Evolutionary conservation across 2,113 vertebrate species (phyloP).

Genomic region (Piprites chloris): DNA sequence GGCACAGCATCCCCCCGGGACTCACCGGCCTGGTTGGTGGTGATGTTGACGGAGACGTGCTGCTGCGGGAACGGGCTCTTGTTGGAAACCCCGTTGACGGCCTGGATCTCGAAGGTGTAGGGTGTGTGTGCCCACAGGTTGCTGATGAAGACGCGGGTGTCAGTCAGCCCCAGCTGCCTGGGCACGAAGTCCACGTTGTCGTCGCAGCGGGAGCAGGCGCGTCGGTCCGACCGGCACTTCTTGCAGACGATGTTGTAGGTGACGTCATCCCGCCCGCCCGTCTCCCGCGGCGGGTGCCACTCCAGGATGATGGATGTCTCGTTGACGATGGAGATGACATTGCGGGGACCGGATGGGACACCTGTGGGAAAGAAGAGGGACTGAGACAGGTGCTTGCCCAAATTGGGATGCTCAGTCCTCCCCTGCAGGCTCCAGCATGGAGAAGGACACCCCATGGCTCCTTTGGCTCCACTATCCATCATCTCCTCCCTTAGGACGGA

Average conservation of each 20-base stretch:
- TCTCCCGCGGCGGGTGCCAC: constrained; percentile 93
- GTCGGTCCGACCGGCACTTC: constrained; percentile 89
- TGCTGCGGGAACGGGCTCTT: constrained; percentile 95
- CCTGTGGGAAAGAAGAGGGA: constrained; percentile 67
- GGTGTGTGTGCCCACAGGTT: constrained; percentile 93
- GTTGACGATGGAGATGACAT: constrained; percentile 95
- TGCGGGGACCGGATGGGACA: constrained; percentile 92
- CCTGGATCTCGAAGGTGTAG: constrained; percentile 96
- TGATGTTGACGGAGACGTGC: constrained; percentile 94
- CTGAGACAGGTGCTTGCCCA: neutral
- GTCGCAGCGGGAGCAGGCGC: constrained; percentile 91
- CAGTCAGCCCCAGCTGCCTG: constrained; percentile 88
- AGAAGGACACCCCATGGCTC: neutral
- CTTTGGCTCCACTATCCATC: accelerated
- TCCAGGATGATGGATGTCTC: constrained; percentile 97
- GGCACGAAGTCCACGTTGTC: constrained; percentile 96
- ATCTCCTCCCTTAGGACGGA: neutral
- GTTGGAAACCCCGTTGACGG: constrained; percentile 92
- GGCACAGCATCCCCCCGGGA: accelerated
- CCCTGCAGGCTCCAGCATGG: accelerated
- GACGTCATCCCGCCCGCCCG: constrained; percentile 88
- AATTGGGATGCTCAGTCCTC: neutral
- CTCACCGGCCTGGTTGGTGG: constrained; percentile 98
- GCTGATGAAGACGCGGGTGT: constrained; percentile 93
- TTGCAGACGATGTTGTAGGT: constrained; percentile 98